Evolutionary conservation across 2,113 vertebrate genomes (phyloP).

Genomic region (Diadophis punctatus): DNA sequence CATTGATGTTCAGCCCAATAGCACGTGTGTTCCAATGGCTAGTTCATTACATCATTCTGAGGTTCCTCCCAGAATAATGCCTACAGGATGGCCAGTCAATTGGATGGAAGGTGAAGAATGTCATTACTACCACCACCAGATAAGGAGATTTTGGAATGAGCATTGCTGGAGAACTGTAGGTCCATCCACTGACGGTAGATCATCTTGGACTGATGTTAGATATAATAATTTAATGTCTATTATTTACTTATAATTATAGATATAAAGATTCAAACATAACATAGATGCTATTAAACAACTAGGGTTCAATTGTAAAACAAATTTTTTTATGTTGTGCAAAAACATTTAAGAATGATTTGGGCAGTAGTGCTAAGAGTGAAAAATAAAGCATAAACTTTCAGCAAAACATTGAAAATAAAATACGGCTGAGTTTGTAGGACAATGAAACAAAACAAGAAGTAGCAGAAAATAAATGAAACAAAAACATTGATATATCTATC

Average conservation of each 20-base stretch:
- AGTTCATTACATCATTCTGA: not conserved
- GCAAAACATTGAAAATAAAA: not conserved
- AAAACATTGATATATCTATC: constrained; percentile 33
- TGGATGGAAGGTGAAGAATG: not conserved
- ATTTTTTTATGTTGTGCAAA: not conserved
- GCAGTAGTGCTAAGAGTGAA: not conserved
- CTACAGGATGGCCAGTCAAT: not conserved
- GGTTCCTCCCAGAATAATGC: not conserved
- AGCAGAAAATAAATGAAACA: constrained; percentile 2
- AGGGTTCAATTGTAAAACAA: not conserved
- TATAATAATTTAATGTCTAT: not conserved
- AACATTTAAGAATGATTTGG: not conserved
- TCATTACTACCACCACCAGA: not conserved
- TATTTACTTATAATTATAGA: not conserved
- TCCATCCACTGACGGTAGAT: not conserved
- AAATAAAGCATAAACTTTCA: not conserved
- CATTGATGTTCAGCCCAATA: not conserved
- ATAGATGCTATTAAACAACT: not conserved
- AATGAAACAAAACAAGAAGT: not conserved
- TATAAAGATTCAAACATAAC: not conserved
- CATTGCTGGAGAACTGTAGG: not conserved
- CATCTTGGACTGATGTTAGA: not conserved
- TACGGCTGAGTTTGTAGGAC: not conserved
- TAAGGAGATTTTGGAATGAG: not conserved
- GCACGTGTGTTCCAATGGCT: not conserved